phyloP scores from a whole-genome alignment of 2,888 invertebrate species.

The Tiliacea citrago region DNA sequence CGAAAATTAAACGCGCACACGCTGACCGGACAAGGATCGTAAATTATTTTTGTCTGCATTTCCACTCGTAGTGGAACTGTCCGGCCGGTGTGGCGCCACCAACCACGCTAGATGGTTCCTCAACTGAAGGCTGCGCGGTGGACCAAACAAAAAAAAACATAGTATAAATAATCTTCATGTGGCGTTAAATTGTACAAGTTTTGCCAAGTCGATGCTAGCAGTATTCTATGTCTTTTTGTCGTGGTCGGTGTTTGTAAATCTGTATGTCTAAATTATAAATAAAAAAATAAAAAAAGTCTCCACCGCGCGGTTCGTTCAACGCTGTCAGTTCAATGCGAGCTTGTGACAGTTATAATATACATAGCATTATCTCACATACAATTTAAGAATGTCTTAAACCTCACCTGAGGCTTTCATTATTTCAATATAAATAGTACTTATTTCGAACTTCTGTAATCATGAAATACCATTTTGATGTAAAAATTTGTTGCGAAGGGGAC shows the following conservation, averaged over 20 bases:
- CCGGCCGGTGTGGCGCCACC: conserved; percentile 59
- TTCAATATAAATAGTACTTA: conserved; percentile 88
- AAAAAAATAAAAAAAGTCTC: conserved; percentile 54
- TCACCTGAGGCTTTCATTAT: conserved; percentile 84
- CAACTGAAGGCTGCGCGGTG: conserved; percentile 71
- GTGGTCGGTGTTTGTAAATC: conserved; percentile 69
- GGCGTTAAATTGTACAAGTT: conserved; percentile 64
- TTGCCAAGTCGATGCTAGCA: conserved; percentile 67
- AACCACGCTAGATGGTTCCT: conserved; percentile 74
- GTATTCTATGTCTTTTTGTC: conserved; percentile 70
- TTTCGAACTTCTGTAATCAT: conserved; percentile 87
- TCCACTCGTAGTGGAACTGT: conserved; percentile 48
- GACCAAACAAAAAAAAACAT: conserved; percentile 62
- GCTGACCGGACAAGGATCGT: conserved; percentile 35
- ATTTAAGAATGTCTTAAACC: conserved; percentile 80
- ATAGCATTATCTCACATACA: conserved; percentile 83
- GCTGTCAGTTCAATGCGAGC: conserved; percentile 77
- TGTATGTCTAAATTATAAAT: conserved; percentile 68
- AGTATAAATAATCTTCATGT: conserved; percentile 65
- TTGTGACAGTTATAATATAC: conserved; percentile 77
- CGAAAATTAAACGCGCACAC: conserved; percentile 51
- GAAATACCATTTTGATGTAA: conserved; percentile 85
- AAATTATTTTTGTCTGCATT: conserved; percentile 56
- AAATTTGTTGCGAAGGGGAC: conserved; percentile 89
- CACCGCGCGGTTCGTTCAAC: conserved; percentile 66